Evolutionary conservation across 2,888 invertebrate species (phyloP).

Genomic region (Adineta ricciae): DNA sequence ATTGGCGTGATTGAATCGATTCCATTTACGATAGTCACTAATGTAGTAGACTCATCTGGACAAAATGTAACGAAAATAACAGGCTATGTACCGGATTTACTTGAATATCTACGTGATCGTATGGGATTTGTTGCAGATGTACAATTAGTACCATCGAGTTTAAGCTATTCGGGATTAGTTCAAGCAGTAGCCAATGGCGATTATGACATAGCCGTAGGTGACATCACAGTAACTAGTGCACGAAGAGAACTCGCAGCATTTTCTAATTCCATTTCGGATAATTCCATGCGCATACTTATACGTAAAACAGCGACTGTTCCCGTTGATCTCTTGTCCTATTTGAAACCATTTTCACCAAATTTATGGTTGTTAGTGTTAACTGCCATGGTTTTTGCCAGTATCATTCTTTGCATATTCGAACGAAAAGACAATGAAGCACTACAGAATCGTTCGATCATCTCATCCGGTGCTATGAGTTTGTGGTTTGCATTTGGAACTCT

Average conservation of each 20-base stretch:
- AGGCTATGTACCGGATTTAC: not conserved
- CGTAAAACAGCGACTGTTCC: not conserved
- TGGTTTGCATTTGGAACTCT: no score
- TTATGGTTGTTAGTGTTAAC: no score
- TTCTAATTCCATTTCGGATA: not conserved
- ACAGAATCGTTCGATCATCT: no score
- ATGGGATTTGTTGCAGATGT: not conserved
- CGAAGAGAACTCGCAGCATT: not conserved
- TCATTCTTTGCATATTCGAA: no score
- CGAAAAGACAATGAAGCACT: no score
- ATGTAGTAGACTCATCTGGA: not conserved
- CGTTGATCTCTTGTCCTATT: no score
- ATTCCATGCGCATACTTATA: not conserved
- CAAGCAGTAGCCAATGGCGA: not conserved
- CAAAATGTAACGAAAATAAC: not conserved
- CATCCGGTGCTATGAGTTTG: no score
- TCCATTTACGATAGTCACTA: not conserved
- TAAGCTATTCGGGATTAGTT: not conserved
- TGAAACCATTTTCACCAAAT: no score
- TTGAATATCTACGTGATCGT: not conserved
- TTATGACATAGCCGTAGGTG: not conserved
- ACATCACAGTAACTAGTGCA: not conserved
- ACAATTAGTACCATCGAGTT: not conserved
- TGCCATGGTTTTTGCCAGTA: no score
- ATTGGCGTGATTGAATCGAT: not conserved